Percentiles rank a stretch among this genome's conserved stretches.
Conservation (phyloP, 2,797 vertebrate species). For the Benthosema pterotum region DNA sequence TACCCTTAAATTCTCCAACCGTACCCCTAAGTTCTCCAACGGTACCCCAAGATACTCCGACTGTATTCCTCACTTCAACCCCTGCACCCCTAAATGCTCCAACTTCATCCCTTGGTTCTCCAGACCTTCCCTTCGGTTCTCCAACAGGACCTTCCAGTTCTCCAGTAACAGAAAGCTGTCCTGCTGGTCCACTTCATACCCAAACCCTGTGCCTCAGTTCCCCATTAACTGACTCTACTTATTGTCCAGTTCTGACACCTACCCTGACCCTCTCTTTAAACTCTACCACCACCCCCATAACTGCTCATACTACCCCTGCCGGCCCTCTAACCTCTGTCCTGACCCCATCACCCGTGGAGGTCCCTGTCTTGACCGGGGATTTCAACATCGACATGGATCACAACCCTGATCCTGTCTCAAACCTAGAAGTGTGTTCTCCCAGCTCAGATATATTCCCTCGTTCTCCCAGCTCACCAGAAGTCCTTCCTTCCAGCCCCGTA, state of each 20-base stretch:
- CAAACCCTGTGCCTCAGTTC: background rate
- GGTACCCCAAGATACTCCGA: no score
- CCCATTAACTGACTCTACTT: background rate
- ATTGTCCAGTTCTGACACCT: background rate
- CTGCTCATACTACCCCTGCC: background rate
- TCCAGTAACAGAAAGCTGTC: constrained; percentile 13
- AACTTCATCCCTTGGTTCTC: no score
- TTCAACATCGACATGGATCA: background rate
- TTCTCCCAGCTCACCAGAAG: constrained; percentile 1
- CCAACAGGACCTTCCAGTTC: background rate
- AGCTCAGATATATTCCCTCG: constrained; percentile 2
- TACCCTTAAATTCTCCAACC: no score
- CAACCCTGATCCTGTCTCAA: constrained; percentile 12
- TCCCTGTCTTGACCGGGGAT: background rate
- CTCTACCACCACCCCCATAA: no score
- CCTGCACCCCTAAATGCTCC: background rate
- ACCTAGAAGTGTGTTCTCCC: constrained; percentile 29
- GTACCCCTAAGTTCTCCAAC: background rate
- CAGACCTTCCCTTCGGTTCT: background rate
- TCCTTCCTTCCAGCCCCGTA: background rate
- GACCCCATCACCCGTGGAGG: background rate
- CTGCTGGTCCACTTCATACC: constrained; percentile 3
- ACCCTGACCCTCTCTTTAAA: background rate
- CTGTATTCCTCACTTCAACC: no score
- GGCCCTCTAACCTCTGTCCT: background rate